Evolutionary conservation across 2,113 vertebrate genomes (phyloP).

Genomic region (Mus spicilegus): DNA sequence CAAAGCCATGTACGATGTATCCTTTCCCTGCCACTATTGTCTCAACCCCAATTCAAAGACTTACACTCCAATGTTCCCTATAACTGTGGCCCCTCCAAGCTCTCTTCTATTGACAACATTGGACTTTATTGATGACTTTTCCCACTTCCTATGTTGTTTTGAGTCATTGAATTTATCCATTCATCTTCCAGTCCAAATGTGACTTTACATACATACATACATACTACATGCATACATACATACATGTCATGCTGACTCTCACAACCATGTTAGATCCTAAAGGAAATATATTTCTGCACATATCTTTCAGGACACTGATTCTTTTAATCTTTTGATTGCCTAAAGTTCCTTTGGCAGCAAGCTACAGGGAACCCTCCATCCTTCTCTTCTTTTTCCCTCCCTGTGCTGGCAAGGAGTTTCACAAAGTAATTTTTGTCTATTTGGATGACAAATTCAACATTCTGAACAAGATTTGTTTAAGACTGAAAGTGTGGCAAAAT

Average conservation of each 20-base stretch:
- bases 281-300: neutral
- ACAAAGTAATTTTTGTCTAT: neutral
- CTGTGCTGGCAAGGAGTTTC: neutral
- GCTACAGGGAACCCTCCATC: neutral
- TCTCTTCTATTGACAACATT: neutral
- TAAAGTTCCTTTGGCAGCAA: neutral
- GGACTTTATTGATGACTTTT: neutral
- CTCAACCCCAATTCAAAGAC: neutral
- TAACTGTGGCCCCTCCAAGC: neutral
- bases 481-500: neutral
- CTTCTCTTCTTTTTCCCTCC: neutral
- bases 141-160: neutral
- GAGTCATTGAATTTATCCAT: neutral
- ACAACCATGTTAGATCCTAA: neutral
- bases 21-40: neutral
- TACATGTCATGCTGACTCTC: neutral
- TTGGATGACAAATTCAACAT: neutral
- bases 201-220: neutral
- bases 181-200: neutral
- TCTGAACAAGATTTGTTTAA: neutral
- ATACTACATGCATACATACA: neutral
- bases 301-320: neutral
- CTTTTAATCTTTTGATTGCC: neutral
- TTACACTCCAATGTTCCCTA: neutral
- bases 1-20: neutral